Evolutionary conservation across 2,888 invertebrate species (phyloP), one percentile per base, ranked within the genome.

Genomic region (Zelleria hepariella): DNA sequence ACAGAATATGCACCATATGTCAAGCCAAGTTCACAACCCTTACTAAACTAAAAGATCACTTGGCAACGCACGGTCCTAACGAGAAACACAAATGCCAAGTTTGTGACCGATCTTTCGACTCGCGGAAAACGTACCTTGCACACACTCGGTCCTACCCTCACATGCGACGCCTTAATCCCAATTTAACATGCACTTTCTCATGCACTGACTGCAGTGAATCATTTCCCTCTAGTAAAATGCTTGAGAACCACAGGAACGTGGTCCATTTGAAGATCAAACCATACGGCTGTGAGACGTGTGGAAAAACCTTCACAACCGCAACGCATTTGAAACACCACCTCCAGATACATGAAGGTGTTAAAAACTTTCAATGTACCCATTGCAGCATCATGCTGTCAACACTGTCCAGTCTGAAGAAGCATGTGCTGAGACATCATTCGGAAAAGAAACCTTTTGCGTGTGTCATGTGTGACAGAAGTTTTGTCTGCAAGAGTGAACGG

Each of bases 1-100:
- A 23, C 10, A 51, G 21, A 51, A 3, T 23, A 1, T 51, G 51
- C 23, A 20, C 23, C 23, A 20, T 51, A 21, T 51, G 51, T 8
- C 51, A 20, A 0, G 23, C 20, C 7, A 51, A 51, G 21, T 51
- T 51, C 20, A 2, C 23, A 10, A 51, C 20, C 23, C 4, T 20
- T 20, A 51, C 8, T 21, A 10, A 54, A 18, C 54, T 54, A 2
- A 54, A 26, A 18, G 26, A 25, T 15, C 54, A 54, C 54, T 54
- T 54, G 54, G 6, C 6, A 4, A 3, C 7, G 25, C 54, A 54
- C 18, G 26, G 51, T 10, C 51, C 54, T 7, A 54, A 54, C n/a
- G 54, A 54, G 25, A 54, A 25, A 54, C 26, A 56, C 56, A 56
- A 56, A 32, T 56, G 56, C 32, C 5, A 25, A 4, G 7, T 54